These are phyloP conservation scores for Pedetes capensis DNA, from an alignment of 2,113 vertebrate species.

Conservation along the genomic window DNA sequence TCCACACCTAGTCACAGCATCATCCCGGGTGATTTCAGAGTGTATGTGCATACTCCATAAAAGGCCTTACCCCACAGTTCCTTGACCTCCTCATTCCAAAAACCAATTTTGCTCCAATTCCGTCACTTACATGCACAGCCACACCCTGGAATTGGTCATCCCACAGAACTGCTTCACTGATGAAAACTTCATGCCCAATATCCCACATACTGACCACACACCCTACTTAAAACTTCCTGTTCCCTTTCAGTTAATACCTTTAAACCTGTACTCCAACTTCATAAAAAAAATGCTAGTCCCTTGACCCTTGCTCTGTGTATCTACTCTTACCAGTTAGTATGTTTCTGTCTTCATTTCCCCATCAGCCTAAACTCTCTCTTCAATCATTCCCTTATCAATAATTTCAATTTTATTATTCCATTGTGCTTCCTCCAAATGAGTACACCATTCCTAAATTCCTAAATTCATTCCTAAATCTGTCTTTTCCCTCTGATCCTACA, in stretches of 20 bases:
- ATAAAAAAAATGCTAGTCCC: neutral
- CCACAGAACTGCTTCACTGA: conserved; percentile 32
- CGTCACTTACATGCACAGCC: neutral
- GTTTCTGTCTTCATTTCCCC: neutral
- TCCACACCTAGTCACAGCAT: neutral
- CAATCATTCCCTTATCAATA: neutral
- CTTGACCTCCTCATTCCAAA: neutral
- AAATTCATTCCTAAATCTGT: neutral
- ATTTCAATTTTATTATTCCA: neutral
- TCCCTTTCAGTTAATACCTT: conserved; percentile 20
- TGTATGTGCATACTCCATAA: neutral
- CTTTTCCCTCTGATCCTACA: neutral
- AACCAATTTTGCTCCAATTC: conserved; percentile 20
- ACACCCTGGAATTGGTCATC: conserved; percentile 55
- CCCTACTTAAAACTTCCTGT: conserved; percentile 52
- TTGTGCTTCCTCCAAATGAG: neutral
- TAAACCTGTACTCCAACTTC: conserved; percentile 59
- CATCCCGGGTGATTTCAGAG: neutral
- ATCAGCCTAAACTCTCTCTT: neutral
- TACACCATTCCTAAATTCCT: neutral
- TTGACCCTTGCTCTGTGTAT: neutral
- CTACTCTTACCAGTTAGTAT: neutral
- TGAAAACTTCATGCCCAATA: conserved; percentile 51
- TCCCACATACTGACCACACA: conserved; percentile 44
- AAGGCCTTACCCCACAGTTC: neutral